A percentile compares a stretch with the other conserved stretches of the same genome.
These are phyloP conservation scores for Cerceris ruficornis DNA, from an alignment of 2,888 invertebrate species.

Conservation along the genomic window DNA sequence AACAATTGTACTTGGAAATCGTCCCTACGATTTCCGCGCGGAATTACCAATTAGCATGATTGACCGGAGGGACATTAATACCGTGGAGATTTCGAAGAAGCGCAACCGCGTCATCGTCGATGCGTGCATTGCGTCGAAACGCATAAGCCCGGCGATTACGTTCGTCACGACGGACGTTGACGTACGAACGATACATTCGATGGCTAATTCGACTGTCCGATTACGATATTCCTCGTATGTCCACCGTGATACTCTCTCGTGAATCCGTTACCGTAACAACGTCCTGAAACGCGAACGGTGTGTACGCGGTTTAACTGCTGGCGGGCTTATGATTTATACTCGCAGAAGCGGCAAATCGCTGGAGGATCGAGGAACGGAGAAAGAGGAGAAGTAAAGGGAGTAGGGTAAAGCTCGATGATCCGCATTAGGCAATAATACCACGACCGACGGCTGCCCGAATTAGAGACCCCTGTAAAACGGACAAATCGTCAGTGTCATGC, in stretches of 20 bases:
- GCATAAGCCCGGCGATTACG: conserved; percentile 21
- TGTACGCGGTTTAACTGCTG: conserved; percentile 50
- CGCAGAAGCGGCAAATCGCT: conserved; percentile 5
- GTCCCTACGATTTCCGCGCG: too few species aligned
- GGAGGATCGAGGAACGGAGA: neutral
- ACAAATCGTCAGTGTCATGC: conserved; percentile 23
- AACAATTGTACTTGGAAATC: too few species aligned
- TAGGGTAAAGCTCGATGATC: conserved; percentile 62
- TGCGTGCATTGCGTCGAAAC: conserved; percentile 18
- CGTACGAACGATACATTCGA: conserved; percentile 49
- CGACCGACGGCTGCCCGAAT: conserved; percentile 34
- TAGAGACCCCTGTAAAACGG: conserved; percentile 42
- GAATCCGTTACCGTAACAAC: conserved; percentile 22
- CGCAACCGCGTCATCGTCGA: conserved; percentile 7
- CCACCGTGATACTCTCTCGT: neutral
- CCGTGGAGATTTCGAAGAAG: neutral
- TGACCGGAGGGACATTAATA: neutral
- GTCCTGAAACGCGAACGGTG: conserved; percentile 20
- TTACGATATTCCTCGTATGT: conserved; percentile 52
- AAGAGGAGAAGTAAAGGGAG: conserved; percentile 43
- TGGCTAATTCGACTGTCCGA: conserved; percentile 63
- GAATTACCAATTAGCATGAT: too few species aligned
- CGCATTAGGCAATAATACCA: conserved; percentile 62
- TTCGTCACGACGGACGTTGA: conserved; percentile 45
- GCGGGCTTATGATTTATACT: conserved; percentile 55